A percentile compares a stretch with the other conserved stretches of the same genome.
Evolutionary conservation across 1,140 invertebrate genomes (phyloP).

Genomic region (Ericerus pela): DNA sequence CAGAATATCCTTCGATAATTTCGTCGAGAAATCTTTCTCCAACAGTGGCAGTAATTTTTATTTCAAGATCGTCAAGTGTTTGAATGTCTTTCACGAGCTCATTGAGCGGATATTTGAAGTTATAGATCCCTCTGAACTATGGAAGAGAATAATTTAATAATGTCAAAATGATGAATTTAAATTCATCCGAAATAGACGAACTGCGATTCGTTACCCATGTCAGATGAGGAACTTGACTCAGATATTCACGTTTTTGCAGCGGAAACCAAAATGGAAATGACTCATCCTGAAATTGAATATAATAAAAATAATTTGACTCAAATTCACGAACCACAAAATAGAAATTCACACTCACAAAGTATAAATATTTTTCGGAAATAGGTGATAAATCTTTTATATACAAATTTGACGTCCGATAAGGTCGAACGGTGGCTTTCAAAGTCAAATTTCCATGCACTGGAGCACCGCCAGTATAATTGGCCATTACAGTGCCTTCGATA

Average conservation of each 20-base stretch:
- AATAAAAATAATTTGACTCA: not conserved
- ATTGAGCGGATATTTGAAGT: conserved; percentile 66
- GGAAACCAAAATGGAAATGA: conserved; percentile 59
- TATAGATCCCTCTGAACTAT: conserved; percentile 72
- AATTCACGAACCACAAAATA: not conserved
- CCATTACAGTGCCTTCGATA: conserved; percentile 70
- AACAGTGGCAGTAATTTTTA: conserved; percentile 73
- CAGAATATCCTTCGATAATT: conserved; percentile 69
- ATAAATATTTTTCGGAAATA: conserved; percentile 50
- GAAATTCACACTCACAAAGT: conserved; percentile 41
- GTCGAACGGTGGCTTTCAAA: conserved; percentile 55
- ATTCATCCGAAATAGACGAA: not conserved
- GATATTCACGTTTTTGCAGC: conserved; percentile 2
- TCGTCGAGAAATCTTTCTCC: conserved; percentile 80
- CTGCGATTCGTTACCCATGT: conserved; percentile 44
- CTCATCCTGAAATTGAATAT: conserved; percentile 41
- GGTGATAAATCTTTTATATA: conserved; percentile 39
- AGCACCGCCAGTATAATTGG: conserved; percentile 82
- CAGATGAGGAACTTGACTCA: conserved; percentile 39
- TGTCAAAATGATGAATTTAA: conserved; percentile 7
- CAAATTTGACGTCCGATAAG: conserved; percentile 33
- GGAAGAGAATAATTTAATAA: conserved; percentile 23
- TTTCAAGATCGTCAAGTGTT: conserved; percentile 58
- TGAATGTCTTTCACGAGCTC: conserved; percentile 54
- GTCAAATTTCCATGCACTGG: conserved; percentile 75